Percentiles rank a stretch among this genome's conserved stretches.
Conservation (phyloP, 2,888 invertebrate genomes). For the Heliconius hortense region DNA sequence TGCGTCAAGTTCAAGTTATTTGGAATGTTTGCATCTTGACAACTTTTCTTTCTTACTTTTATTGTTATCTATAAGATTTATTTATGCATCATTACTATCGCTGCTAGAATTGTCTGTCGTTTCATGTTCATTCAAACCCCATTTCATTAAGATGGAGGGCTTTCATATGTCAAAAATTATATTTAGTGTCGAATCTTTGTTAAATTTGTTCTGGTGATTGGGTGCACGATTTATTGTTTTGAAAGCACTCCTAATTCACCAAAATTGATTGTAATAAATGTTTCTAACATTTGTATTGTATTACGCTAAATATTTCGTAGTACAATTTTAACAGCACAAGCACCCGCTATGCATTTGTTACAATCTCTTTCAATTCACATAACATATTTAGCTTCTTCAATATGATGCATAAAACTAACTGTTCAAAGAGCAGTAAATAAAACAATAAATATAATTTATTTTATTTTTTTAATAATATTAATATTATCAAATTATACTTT, state of each 20-base stretch:
- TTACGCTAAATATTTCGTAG: constrained; percentile 4
- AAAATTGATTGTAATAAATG: constrained; percentile 70
- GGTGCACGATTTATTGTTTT: constrained; percentile 74
- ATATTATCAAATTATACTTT: neutral
- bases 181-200: constrained; percentile 37
- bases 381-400: constrained; percentile 73
- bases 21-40: constrained; percentile 82
- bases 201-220: constrained; percentile 66
- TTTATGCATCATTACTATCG: constrained; percentile 67
- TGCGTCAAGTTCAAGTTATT: constrained; percentile 66
- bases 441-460: constrained; percentile 41
- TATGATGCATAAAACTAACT: constrained; percentile 75
- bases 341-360: constrained; percentile 63
- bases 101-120: constrained; percentile 56
- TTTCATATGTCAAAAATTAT: constrained; percentile 57
- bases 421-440: constrained; percentile 65
- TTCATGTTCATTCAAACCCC: constrained; percentile 79
- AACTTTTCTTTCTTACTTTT: constrained; percentile 73
- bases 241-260: constrained; percentile 77
- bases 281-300: constrained; percentile 36
- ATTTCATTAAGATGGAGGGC: constrained; percentile 78
- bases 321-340: constrained; percentile 45
- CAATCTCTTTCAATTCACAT: constrained; percentile 71
- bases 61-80: constrained; percentile 61
- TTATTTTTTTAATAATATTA: constrained; percentile 20